Evolutionary conservation across 1,140 invertebrate species (phyloP).

Genomic region (Drosophila takahashii): DNA sequence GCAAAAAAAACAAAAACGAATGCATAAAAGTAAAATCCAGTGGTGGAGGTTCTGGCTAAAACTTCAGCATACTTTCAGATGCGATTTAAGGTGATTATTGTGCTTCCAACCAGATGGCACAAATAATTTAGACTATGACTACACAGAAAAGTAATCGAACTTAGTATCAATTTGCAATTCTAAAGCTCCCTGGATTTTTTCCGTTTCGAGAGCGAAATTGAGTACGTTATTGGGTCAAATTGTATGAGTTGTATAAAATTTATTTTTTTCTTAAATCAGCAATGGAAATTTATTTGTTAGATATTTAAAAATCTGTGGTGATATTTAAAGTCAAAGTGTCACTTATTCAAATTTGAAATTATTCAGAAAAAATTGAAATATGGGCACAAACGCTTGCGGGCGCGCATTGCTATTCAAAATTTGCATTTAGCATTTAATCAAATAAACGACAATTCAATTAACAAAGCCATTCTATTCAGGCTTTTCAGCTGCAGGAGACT

Average conservation of each 20-base stretch:
- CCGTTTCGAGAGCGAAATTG: too few relatives aligned
- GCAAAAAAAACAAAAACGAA: slow-evolving; percentile 7
- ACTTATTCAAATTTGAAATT: slow-evolving; percentile 5
- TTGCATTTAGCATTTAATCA: slow-evolving; percentile 33
- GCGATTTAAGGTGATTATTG: slow-evolving; percentile 54
- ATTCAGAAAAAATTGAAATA: slow-evolving; percentile 18
- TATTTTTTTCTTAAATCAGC: too few relatives aligned
- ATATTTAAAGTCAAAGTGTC: neutral
- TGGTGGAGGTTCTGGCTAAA: slow-evolving; percentile 8
- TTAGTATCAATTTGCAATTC: neutral
- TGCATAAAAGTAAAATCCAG: slow-evolving; percentile 1
- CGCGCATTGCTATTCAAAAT: slow-evolving; percentile 1
- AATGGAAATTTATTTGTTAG: too few relatives aligned
- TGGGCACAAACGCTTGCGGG: neutral
- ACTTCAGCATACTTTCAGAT: slow-evolving; percentile 51
- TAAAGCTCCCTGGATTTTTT: too few relatives aligned
- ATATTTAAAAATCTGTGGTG: too few relatives aligned
- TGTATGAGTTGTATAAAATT: too few relatives aligned
- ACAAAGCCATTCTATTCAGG: slow-evolving; percentile 22
- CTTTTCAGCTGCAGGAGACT: slow-evolving; percentile 5
- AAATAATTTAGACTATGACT: slow-evolving; percentile 13
- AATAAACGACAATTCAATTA: slow-evolving; percentile 39
- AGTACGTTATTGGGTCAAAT: too few relatives aligned
- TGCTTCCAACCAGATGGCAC: slow-evolving; percentile 31
- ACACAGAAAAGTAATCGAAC: neutral